These are phyloP conservation scores for Rhynchopsitta pachyrhyncha DNA, from an alignment of 2,113 vertebrate species.

Conservation along the genomic window DNA sequence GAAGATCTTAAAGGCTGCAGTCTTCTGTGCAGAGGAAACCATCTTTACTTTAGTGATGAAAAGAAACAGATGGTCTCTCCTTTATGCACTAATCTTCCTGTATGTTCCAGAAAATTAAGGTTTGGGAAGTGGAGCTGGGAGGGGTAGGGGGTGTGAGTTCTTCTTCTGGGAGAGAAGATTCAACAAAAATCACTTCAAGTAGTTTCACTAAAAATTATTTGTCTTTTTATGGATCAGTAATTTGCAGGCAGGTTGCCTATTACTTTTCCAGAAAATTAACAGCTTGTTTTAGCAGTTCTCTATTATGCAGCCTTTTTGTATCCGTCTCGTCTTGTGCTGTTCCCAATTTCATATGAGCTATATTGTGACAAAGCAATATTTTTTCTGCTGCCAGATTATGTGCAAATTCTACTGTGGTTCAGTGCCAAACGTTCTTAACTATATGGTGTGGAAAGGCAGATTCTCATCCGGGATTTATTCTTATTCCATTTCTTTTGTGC, in stretches of 20 bases:
- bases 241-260: not conserved
- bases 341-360: not conserved
- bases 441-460: not conserved
- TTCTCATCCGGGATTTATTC: not conserved
- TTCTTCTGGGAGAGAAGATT: not conserved
- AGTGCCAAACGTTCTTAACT: not conserved
- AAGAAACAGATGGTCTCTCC: conserved; percentile 17
- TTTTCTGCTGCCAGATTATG: not conserved
- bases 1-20: not conserved
- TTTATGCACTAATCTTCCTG: conserved; percentile 15
- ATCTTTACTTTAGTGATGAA: not conserved
- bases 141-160: not conserved
- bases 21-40: not conserved
- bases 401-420: not conserved
- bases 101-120: conserved; percentile 27
- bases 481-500: not conserved
- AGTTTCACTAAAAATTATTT: not conserved
- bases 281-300: not conserved
- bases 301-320: not conserved
- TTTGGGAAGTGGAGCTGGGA: not conserved
- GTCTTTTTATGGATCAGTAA: not conserved
- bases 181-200: not conserved
- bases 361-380: not conserved
- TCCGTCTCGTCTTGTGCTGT: not conserved
- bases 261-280: not conserved